Percentiles rank a stretch among this genome's conserved stretches.
phyloP scores from a whole-genome alignment of 2,888 invertebrate species.

The Leptinotarsa juncta region DNA sequence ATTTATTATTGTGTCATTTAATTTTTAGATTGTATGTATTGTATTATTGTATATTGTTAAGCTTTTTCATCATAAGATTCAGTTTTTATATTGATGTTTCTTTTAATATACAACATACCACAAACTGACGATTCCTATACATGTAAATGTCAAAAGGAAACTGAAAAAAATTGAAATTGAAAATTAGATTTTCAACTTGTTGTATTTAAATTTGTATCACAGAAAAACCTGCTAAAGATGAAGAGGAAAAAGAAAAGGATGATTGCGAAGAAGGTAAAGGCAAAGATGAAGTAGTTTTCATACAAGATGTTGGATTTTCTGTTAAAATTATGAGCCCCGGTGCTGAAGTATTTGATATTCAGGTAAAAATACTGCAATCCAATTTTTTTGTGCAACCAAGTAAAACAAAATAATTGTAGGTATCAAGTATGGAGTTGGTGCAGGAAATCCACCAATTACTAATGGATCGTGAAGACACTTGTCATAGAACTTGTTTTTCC shows the following conservation, averaged over 20 bases:
- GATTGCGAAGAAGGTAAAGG: slow-evolving; percentile 69
- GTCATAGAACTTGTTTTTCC: slow-evolving; percentile 98
- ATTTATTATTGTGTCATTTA: too few relatives aligned
- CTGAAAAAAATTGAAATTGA: too few relatives aligned
- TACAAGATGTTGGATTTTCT: slow-evolving; percentile 92
- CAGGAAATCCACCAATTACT: slow-evolving; percentile 97
- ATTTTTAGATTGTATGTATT: too few relatives aligned
- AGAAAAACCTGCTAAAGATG: slow-evolving; percentile 58
- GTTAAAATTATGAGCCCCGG: slow-evolving; percentile 95
- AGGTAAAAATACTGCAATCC: slow-evolving; percentile 68
- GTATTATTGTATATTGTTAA: too few relatives aligned
- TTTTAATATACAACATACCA: too few relatives aligned
- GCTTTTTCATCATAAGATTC: too few relatives aligned
- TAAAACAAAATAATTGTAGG: slow-evolving; percentile 66
- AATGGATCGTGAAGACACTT: slow-evolving; percentile 98
- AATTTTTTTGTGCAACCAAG: neutral
- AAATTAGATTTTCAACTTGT: too few relatives aligned
- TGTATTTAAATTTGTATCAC: too few relatives aligned
- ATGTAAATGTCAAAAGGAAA: too few relatives aligned
- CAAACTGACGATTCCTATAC: too few relatives aligned
- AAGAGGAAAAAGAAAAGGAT: slow-evolving; percentile 62
- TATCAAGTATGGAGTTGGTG: slow-evolving; percentile 97
- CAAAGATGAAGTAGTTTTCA: slow-evolving; percentile 85
- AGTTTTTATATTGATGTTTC: too few relatives aligned
- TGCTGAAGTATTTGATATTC: slow-evolving; percentile 91